These are phyloP conservation scores for Bombus ignitus DNA, from an alignment of 1,140 invertebrate species.

Conservation along the genomic window DNA sequence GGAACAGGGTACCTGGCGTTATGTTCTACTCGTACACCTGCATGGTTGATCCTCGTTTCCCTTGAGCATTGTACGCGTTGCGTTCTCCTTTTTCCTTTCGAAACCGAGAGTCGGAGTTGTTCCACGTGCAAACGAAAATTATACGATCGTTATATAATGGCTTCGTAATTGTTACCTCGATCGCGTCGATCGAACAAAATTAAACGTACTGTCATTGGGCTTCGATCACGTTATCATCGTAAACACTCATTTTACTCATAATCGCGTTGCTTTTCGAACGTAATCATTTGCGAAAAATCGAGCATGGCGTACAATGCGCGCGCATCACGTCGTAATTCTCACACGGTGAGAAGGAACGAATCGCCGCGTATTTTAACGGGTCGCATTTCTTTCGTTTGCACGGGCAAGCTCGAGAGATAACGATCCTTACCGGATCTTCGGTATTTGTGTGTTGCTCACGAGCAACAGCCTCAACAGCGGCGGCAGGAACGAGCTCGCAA, in stretches of 20 bases:
- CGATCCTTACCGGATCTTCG: conserved; percentile 59
- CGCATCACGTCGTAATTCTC: not conserved
- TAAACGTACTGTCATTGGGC: not conserved
- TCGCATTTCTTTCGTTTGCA: conserved; percentile 38
- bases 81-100: conserved; percentile 29
- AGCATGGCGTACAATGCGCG: not conserved
- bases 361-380: conserved; percentile 56
- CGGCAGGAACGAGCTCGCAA: conserved; percentile 44
- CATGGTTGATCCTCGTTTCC: not conserved
- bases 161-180: not conserved
- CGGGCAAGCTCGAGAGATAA: conserved; percentile 53
- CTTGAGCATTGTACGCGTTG: not conserved
- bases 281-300: not conserved
- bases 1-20: not conserved
- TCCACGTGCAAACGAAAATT: conserved; percentile 48
- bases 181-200: not conserved
- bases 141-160: conserved; percentile 39
- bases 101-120: conserved; percentile 20
- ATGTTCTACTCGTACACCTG: conserved; percentile 25
- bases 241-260: not conserved
- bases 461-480: conserved; percentile 22
- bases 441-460: conserved; percentile 23
- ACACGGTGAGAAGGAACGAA: not conserved
- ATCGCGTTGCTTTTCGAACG: no score
- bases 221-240: not conserved